These are phyloP conservation scores for Artibeus jamaicensis DNA, from an alignment of 2,797 vertebrate species.

Conservation along the genomic window DNA sequence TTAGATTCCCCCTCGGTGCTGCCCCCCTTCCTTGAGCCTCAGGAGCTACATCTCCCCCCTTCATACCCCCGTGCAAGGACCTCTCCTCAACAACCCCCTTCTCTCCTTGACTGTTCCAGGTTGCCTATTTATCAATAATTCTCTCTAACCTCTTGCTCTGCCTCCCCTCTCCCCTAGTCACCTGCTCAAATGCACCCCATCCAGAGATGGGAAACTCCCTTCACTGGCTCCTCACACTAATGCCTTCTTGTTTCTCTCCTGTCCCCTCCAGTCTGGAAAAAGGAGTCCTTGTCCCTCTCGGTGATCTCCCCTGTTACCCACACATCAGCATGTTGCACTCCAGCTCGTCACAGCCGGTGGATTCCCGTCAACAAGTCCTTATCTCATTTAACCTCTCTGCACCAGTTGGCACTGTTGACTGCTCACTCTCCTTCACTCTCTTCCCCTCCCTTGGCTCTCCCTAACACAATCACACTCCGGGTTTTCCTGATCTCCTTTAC, in stretches of 20 bases:
- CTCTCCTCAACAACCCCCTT: not conserved
- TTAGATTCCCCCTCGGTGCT: not conserved
- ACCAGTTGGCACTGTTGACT: not conserved
- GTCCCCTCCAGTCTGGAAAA: not conserved
- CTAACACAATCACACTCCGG: not conserved
- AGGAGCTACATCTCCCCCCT: not conserved
- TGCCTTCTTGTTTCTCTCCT: not conserved
- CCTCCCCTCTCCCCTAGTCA: not conserved
- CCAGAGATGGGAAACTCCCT: not conserved
- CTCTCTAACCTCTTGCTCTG: not conserved
- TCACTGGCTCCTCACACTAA: not conserved
- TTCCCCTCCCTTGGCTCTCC: not conserved
- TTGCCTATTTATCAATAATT: not conserved
- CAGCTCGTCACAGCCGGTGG: not conserved
- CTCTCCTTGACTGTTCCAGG: not conserved
- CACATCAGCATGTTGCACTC: not conserved
- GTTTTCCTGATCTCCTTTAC: not conserved
- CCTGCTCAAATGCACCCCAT: not conserved
- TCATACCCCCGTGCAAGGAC: too few relatives aligned
- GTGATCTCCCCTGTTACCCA: not conserved
- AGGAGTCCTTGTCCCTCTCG: not conserved
- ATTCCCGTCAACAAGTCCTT: not conserved
- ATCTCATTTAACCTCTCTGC: not conserved
- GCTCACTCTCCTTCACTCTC: not conserved
- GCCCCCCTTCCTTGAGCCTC: not conserved